Conservation (phyloP, 2,888 invertebrate genomes). For the Tanytarsus gracilentus region DNA sequence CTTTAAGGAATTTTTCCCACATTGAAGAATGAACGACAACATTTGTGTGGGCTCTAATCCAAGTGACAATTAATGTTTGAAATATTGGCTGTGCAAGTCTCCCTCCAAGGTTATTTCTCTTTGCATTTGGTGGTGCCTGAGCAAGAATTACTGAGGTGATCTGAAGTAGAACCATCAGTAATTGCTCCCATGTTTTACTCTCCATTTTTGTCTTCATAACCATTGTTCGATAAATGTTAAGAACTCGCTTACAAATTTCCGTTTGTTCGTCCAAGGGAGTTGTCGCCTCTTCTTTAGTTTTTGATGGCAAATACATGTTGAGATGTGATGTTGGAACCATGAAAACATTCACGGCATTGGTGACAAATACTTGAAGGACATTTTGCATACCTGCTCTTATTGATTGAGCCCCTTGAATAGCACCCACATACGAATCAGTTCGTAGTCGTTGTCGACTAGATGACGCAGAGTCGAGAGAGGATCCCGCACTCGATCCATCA, state of each 20-base stretch:
- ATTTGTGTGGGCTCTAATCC: constrained; percentile 95
- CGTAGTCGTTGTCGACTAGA: constrained; percentile 50
- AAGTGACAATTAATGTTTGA: constrained; percentile 92
- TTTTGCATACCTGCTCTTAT: constrained; percentile 75
- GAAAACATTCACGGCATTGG: constrained; percentile 92
- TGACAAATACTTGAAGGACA: constrained; percentile 60
- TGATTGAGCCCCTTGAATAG: constrained; percentile 69
- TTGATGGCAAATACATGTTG: constrained; percentile 49
- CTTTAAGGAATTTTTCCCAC: constrained; percentile 88
- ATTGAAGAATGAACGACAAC: constrained; percentile 79
- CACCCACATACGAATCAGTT: constrained; percentile 79
- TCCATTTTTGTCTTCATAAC: constrained; percentile 95
- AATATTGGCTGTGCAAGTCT: constrained; percentile 78
- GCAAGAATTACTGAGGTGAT: constrained; percentile 83
- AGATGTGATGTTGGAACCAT: constrained; percentile 49
- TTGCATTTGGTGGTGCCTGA: constrained; percentile 66
- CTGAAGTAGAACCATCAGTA: constrained; percentile 76
- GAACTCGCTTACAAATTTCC: constrained; percentile 89
- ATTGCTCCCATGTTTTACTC: constrained; percentile 85
- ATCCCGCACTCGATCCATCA: constrained; percentile 34
- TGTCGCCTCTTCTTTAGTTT: constrained; percentile 51
- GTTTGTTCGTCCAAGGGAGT: constrained; percentile 82
- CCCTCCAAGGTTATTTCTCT: constrained; percentile 63
- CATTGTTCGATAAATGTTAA: constrained; percentile 93
- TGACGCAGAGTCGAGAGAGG: constrained; percentile 36